Percentiles rank a stretch among this genome's conserved stretches.
phyloP scores from a whole-genome alignment of 2,113 vertebrate genomes.

The Cololabis saira region DNA sequence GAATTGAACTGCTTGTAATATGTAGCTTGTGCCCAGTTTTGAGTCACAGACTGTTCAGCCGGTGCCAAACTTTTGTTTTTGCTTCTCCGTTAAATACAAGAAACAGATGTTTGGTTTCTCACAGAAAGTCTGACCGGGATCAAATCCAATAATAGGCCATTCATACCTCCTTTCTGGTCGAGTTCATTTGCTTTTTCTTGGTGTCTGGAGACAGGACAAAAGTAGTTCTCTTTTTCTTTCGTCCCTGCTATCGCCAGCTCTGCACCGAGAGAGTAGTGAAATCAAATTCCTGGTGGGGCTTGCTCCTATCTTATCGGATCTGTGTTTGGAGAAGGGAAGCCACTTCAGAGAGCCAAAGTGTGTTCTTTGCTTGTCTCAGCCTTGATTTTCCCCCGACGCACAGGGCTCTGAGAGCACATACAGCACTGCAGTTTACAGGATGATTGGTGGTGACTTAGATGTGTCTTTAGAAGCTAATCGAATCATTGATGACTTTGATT shows the following conservation, averaged over 20 bases:
- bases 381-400: conserved; percentile 23
- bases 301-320: conserved; percentile 71
- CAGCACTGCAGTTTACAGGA: conserved; percentile 26
- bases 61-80: conserved; percentile 38
- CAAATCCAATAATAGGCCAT: conserved; percentile 42
- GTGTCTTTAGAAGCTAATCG: conserved; percentile 34
- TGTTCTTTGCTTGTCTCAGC: conserved; percentile 31
- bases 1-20: conserved; percentile 57
- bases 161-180: conserved; percentile 24
- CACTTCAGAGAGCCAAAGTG: conserved; percentile 62
- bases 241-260: conserved; percentile 42
- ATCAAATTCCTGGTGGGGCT: conserved; percentile 67
- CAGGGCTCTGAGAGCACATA: conserved; percentile 26
- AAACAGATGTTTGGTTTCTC: conserved; percentile 57
- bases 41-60: conserved; percentile 25
- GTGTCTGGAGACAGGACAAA: conserved; percentile 36
- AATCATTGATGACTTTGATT: conserved; percentile 38
- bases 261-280: conserved; percentile 39
- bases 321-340: conserved; percentile 67
- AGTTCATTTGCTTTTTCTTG: conserved; percentile 23
- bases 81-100: conserved; percentile 46
- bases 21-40: conserved; percentile 43
- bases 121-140: conserved; percentile 18
- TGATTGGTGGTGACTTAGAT: conserved; percentile 30
- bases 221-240: conserved; percentile 27